These are phyloP conservation scores for Drosophila silvestris DNA, from an alignment of 2,888 invertebrate species.

Conservation along the genomic window DNA sequence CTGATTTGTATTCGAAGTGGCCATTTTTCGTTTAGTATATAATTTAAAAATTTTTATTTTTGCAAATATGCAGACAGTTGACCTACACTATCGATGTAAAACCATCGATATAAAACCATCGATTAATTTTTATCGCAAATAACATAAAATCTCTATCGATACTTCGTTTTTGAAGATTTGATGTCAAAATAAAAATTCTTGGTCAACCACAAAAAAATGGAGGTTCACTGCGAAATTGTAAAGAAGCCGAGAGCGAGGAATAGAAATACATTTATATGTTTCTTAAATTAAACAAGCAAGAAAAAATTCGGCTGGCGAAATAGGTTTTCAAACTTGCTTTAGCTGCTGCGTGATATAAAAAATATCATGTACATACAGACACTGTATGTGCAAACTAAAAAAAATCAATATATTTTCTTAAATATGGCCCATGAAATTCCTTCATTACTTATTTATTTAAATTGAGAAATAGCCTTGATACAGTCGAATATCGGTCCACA, in stretches of 20 bases:
- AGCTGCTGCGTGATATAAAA: neutral
- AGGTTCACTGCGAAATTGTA: no score
- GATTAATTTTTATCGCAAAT: neutral
- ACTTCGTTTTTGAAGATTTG: no score
- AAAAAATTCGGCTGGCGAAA: neutral
- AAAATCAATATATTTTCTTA: neutral
- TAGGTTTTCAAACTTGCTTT: neutral
- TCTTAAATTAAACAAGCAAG: neutral
- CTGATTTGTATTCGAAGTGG: constrained; percentile 28
- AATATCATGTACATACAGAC: neutral
- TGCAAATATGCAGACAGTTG: neutral
- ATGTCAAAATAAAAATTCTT: no score
- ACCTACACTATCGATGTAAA: neutral
- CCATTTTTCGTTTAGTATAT: constrained; percentile 15
- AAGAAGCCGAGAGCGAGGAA: no score
- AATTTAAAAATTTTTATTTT: neutral
- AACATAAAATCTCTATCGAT: neutral
- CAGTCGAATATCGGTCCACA: neutral
- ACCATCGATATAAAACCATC: neutral
- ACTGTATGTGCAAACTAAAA: neutral
- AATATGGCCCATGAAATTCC: neutral
- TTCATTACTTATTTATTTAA: neutral
- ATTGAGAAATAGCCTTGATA: neutral
- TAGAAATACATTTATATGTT: neutral
- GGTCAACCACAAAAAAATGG: no score